Base-by-base conservation (phyloP, 2,797 vertebrate genomes). In the Meda fulgida region DNA sequence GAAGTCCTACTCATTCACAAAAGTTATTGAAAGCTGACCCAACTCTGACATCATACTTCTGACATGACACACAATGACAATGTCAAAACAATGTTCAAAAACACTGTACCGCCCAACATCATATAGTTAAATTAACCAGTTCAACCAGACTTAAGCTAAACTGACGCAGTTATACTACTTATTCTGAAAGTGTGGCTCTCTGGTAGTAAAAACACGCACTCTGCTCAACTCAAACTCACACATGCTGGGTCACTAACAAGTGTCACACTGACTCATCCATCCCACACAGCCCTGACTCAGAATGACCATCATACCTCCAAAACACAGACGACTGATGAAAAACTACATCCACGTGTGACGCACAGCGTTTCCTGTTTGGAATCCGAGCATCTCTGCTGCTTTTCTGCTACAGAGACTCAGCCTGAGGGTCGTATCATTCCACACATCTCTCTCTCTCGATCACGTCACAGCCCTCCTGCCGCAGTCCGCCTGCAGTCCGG, bases 241-340 rank as follows among this genome's bases (percentile, higher is more conserved):
- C 81, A 79, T 73, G 53, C 63, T 65, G 73, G 78, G 58, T 70
- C 84, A 71, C 84, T 87, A 72, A 77, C 81, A 73, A 81, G 81
- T 85, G 86, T 89, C 82, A 87, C 90, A 88, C 87, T 92, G 92
- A 94, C 87, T 93, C 92, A 92, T 29, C 87, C 84, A 84, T 86
- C 69, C 84, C 34, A 67, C 58, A 29, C 77, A 71, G 58, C n/a
- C 91, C 93, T 94, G 94, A 94, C 91, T 94, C 92, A 94, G 90
- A 83, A 58, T 48, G 55, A 78, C 36, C 73, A 23, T 19, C 34
- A 29, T 26, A 23, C 65, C 78, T 69, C 11, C 69, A 63, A 48
- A 78, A 53, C 75, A 46, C 34, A 55, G 34, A 13, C 19, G 43
- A 58, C 11, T 58, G n/a, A 43, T 70, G 51, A 69, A 77, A 67